Evolutionary conservation across 2,888 invertebrate genomes (phyloP), one percentile per base, ranked within the genome.

Genomic region (Dasypogon diadema): DNA sequence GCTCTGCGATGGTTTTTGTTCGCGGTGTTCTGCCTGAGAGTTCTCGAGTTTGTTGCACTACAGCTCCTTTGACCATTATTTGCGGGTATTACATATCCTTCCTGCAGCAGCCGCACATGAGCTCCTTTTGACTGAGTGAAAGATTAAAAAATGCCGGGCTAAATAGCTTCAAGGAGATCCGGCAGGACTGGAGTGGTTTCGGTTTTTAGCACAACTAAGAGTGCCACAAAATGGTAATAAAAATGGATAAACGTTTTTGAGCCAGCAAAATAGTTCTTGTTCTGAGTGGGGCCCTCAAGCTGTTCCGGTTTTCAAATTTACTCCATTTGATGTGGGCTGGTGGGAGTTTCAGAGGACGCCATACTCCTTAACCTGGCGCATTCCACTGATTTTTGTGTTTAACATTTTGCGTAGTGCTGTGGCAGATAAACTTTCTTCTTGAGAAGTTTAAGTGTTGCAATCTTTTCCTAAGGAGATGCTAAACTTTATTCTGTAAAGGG

Each of bases 381-480:
- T 42, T 42, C n/a, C 42, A 3, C 42, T 12, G 42, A 1, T 42
- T 42, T 6, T 42, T 51, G n/a, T 48, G 18, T 51, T 51, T 18
- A 51, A 51, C 21, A 16, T n/a, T 51, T n/a, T 21, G 22, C 51
- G 51, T 21, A 21, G 51, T 16, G 16, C 18, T 6, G 18, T 21
- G 8, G 18, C 6, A n/a, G 51, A 51, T 21, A 51, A 51, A 51
- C 51, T 51, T 51, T 51, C 14, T 51, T 21, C 51, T 51, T 51
- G 51, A 16, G 16, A 16, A 8, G 48, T 48, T 48, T 16, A 48
- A 48, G 51, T 51, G 42, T 42, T 12, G 8, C 42, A 42, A 12
- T 42, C 21, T 6, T 21, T 51, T 51, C 16, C n/a, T n/a, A 16
- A 48, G 48, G 12, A 12, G 48, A 48, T 48, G 12, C 16, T 48